phyloP scores from a whole-genome alignment of 2,113 vertebrate genomes.

The Pimephales promelas region DNA sequence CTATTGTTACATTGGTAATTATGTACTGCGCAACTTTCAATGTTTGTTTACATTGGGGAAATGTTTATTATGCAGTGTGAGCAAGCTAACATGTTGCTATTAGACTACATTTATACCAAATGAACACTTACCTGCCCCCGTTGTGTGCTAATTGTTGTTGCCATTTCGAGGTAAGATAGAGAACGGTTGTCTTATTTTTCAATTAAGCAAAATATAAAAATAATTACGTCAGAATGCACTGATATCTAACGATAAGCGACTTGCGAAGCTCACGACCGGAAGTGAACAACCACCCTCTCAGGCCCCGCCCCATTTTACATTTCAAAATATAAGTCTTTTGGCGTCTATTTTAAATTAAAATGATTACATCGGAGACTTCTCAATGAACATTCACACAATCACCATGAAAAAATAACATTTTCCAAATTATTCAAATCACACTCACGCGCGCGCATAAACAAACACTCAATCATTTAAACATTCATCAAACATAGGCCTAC shows the following conservation, averaged over 20 bases:
- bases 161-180: constrained; percentile 58
- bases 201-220: not conserved
- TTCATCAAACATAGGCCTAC: too few species aligned
- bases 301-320: not conserved
- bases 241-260: not conserved
- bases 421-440: too few species aligned
- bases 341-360: not conserved
- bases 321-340: constrained; percentile 11
- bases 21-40: constrained; percentile 7
- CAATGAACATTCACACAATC: not conserved
- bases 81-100: not conserved
- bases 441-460: too few species aligned
- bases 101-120: not conserved
- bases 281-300: not conserved
- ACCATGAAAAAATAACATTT: too few species aligned
- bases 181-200: not conserved
- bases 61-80: not conserved
- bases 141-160: constrained; percentile 73
- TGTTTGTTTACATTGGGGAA: not conserved
- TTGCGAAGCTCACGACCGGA: not conserved
- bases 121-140: constrained; percentile 69
- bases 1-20: not conserved
- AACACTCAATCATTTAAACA: too few species aligned
- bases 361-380: not conserved
- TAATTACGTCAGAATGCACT: not conserved